Evolutionary conservation across 2,888 invertebrate genomes (phyloP).

Genomic region (Gnatocerus cornutus): DNA sequence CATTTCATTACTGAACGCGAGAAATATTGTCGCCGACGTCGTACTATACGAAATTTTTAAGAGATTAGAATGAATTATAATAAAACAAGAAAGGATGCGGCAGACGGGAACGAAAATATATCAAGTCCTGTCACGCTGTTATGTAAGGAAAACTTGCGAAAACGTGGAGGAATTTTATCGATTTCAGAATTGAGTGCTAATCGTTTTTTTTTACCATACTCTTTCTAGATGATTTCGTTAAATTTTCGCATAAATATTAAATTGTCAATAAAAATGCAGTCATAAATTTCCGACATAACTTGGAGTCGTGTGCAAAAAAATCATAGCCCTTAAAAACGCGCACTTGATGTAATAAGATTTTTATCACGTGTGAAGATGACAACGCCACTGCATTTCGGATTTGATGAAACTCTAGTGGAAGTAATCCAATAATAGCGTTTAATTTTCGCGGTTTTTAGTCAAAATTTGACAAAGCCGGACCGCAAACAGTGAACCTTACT

Average conservation of each 20-base stretch:
- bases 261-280: too few relatives aligned
- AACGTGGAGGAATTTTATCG: too few relatives aligned
- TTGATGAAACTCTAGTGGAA: not conserved
- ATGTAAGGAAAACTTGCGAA: not conserved
- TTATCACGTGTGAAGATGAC: too few relatives aligned
- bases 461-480: not conserved
- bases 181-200: too few relatives aligned
- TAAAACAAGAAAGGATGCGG: not conserved
- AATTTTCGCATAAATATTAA: too few relatives aligned
- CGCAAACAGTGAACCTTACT: slow-evolving; percentile 2
- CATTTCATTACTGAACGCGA: not conserved
- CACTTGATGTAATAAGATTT: too few relatives aligned
- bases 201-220: too few relatives aligned
- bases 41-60: not conserved
- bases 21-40: not conserved
- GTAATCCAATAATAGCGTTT: slow-evolving; percentile 10
- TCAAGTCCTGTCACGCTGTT: not conserved
- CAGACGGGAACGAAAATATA: not conserved
- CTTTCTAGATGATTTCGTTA: too few relatives aligned
- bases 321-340: too few relatives aligned
- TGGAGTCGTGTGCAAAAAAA: too few relatives aligned
- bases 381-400: too few relatives aligned
- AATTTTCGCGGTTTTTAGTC: not conserved
- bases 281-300: too few relatives aligned
- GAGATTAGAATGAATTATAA: not conserved